A percentile compares a stretch with the other conserved stretches of the same genome.
Evolutionary conservation across 2,797 vertebrate genomes (phyloP).

Genomic region (Propithecus deckenii): DNA sequence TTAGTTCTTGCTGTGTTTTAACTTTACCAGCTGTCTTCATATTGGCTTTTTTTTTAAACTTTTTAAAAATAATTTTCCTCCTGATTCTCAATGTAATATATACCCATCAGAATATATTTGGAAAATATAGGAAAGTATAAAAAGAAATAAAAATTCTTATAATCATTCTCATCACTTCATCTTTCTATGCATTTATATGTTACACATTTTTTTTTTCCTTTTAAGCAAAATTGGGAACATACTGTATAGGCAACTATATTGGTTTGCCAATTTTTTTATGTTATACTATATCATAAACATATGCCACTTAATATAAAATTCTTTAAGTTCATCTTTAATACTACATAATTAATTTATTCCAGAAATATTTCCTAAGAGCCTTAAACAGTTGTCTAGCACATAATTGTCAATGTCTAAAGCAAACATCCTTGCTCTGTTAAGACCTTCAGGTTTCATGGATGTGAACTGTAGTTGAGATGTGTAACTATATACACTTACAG

Average conservation of each 20-base stretch:
- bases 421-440: not conserved
- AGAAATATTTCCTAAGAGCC: conserved; percentile 12
- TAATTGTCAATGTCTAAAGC: not conserved
- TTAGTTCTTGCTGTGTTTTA: not conserved
- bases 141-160: not conserved
- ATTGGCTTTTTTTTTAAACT: not conserved
- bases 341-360: not conserved
- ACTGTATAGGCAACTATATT: not conserved
- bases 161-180: not conserved
- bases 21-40: not conserved
- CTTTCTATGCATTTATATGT: not conserved
- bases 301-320: conserved; percentile 20
- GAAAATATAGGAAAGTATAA: not conserved
- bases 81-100: not conserved
- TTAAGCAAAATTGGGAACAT: not conserved
- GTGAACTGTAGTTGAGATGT: not conserved
- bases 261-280: not conserved
- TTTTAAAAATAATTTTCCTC: not conserved
- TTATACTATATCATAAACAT: not conserved
- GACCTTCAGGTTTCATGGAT: not conserved
- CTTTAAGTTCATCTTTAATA: not conserved
- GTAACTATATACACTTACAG: not conserved
- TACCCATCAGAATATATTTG: not conserved
- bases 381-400: not conserved
- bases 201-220: not conserved